Evolutionary conservation across 2,888 invertebrate species (phyloP).

Genomic region (Sesamia inferens): DNA sequence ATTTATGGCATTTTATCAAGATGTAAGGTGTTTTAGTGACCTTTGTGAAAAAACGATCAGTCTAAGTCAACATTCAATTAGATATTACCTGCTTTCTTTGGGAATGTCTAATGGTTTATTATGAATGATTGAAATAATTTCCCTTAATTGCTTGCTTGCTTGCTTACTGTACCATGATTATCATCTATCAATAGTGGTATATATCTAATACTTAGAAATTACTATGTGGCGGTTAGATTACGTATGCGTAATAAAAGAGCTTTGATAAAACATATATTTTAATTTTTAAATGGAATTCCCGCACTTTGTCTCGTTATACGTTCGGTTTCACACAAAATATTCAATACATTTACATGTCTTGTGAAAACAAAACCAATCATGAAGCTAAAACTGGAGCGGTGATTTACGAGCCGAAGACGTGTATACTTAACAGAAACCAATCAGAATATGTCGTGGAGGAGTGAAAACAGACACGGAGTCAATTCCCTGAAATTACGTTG

Average conservation of each 20-base stretch:
- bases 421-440: conserved; percentile 42
- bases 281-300: conserved; percentile 11
- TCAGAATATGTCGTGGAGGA: conserved; percentile 43
- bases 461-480: conserved; percentile 34
- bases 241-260: neutral
- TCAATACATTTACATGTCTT: conserved; percentile 28
- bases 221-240: neutral
- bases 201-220: neutral
- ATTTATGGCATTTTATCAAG: conserved; percentile 52
- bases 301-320: conserved; percentile 17
- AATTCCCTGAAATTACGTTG: conserved; percentile 6
- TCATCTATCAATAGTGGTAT: conserved; percentile 1
- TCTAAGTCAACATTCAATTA: conserved; percentile 8
- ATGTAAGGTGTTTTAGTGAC: conserved; percentile 7
- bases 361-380: conserved; percentile 37
- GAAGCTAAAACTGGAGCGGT: conserved; percentile 49
- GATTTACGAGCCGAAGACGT: conserved; percentile 45
- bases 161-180: neutral
- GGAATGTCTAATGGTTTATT: conserved; percentile 14
- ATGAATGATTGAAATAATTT: conserved; percentile 16
- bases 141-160: neutral
- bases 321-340: conserved; percentile 51
- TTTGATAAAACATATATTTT: neutral
- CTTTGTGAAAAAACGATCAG: conserved; percentile 6
- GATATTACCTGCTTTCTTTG: conserved; percentile 26